Percentiles rank a stretch among this genome's conserved stretches.
Conservation (phyloP, 2,113 vertebrate species). For the Salvelinus namaycush region DNA sequence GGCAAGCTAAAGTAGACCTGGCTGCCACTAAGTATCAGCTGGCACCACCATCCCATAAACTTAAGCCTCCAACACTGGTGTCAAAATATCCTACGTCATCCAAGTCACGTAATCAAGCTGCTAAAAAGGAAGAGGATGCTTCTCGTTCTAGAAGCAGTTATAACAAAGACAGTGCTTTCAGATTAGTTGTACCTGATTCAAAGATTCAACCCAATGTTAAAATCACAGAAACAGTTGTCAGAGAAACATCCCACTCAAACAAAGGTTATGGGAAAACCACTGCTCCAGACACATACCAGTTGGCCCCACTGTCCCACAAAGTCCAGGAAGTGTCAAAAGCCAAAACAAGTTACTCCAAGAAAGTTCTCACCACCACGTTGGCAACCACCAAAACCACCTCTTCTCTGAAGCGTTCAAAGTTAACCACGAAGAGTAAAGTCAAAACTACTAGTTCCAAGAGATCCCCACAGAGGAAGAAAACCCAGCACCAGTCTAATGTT, state of each 20-base stretch:
- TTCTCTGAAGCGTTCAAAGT: constrained; percentile 20
- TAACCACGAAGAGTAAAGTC: constrained; percentile 5
- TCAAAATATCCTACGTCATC: constrained; percentile 23
- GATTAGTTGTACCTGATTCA: constrained; percentile 39
- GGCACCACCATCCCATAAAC: constrained; percentile 58
- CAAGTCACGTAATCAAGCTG: constrained; percentile 28
- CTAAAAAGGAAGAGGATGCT: constrained; percentile 30
- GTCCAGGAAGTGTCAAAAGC: neutral
- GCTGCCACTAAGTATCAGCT: constrained; percentile 61
- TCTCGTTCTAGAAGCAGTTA: constrained; percentile 13
- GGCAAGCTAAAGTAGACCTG: constrained; percentile 34
- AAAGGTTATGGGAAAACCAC: constrained; percentile 26
- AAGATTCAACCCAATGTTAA: constrained; percentile 9
- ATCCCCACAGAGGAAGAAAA: constrained; percentile 36
- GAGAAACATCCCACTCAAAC: constrained; percentile 18
- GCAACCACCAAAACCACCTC: constrained; percentile 31
- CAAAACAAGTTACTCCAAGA: constrained; percentile 8
- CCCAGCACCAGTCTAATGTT: constrained; percentile 30
- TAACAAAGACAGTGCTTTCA: constrained; percentile 10
- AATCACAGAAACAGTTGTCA: constrained; percentile 19
- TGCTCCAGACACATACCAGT: constrained; percentile 6
- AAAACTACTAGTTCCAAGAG: constrained; percentile 31
- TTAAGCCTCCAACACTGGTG: constrained; percentile 2
- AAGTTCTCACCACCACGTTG: neutral
- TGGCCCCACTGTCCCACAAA: constrained; percentile 26